Conservation (phyloP, 2,113 vertebrate genomes). For the Galemys pyrenaicus region DNA sequence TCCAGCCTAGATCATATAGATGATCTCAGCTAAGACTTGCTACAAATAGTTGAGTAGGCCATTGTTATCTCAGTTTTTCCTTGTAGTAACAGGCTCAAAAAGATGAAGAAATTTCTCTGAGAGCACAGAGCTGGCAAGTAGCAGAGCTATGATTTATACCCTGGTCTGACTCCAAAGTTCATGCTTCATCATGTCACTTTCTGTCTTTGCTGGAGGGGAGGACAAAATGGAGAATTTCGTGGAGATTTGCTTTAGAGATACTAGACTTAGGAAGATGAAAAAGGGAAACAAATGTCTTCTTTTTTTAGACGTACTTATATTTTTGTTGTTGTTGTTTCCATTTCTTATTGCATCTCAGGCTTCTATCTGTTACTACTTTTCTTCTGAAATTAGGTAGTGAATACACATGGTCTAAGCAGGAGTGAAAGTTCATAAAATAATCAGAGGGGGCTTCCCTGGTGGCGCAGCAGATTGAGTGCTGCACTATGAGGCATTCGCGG, state of each 20-base stretch:
- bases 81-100: not conserved
- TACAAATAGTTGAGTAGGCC: not conserved
- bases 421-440: not conserved
- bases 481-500: too few species aligned
- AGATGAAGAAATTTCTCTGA: constrained; percentile 9
- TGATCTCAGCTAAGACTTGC: not conserved
- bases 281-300: not conserved
- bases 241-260: not conserved
- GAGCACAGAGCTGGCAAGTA: not conserved
- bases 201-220: not conserved
- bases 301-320: not conserved
- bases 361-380: not conserved
- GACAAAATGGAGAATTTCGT: not conserved
- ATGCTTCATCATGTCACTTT: not conserved
- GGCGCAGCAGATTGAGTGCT: too few species aligned
- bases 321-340: not conserved
- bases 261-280: not conserved
- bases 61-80: constrained; percentile 7
- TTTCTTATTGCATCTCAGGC: not conserved
- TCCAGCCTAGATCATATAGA: not conserved
- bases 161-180: not conserved
- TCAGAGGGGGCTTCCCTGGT: too few species aligned
- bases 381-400: not conserved
- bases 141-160: not conserved
- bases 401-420: not conserved